Base-by-base conservation (phyloP, 2,113 vertebrate genomes). In the Corythornis vintsioides region DNA sequence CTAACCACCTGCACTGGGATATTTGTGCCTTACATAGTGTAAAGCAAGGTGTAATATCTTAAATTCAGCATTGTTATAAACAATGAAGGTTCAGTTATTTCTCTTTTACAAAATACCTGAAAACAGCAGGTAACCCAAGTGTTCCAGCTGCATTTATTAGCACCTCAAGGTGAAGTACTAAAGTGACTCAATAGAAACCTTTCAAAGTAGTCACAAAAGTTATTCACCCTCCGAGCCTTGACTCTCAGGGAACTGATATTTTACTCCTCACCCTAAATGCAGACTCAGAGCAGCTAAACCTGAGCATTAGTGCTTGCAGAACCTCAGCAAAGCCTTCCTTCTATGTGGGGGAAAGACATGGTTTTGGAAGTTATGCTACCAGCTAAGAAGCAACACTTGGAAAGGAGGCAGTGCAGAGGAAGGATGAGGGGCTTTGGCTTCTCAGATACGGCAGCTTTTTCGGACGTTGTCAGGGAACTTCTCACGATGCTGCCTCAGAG, bases 291-390 rank as follows among this genome's bases (percentile, higher is more conserved):
- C 9, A 56, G 47, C 33, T 19, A n/a, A 25, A 29, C 22, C n/a
- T 69, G n/a, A 83, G 21, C 10, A 5, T 29, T n/a, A 43, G n/a
- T 35, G 21, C 29, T 13, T 57, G 22, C 4, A 77, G 63, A 50
- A 25, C 2, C 20, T 25, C 61, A 42, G 33, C 13, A 70, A 33
- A 7, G 20, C 2, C 16, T 40, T 48, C 73, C 10, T 60, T 17
- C 4, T 0, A 5, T 0, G 6, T 31, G 25, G 7, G 59, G 69
- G 28, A 33, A 85, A 81, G 4, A 11, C n/a, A 43, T 3, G 20
- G 8, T 57, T 26, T 66, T 92, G 6, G 3, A 63, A 79, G 7
- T 3, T 31, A 29, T 50, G 11, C 28, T 31, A 35, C n/a, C 16
- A 43, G n/a, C 61, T 35, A 21, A 56, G 28, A 92, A 71, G 13